Evolutionary conservation across 53 echinoderm and acorn worm species (phyloP).

Genomic region (Temnopleurus reevesii): DNA sequence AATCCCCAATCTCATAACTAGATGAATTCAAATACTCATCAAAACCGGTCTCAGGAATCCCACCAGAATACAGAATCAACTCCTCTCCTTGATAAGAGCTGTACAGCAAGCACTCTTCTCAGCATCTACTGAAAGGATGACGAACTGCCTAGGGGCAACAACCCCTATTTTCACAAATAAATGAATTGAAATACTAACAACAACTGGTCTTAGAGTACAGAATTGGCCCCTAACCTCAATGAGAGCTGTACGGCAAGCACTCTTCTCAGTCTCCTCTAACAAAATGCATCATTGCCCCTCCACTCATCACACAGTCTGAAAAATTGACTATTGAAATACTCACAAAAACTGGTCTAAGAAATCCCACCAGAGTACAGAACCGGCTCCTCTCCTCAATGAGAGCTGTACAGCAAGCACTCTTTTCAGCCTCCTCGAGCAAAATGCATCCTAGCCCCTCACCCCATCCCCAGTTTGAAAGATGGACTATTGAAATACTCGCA

Average conservation of each 20-base stretch:
- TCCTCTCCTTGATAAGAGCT: slow-evolving; percentile 88
- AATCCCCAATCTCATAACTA: too few relatives aligned
- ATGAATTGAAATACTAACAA: slow-evolving; percentile 63
- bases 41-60: slow-evolving; percentile 85
- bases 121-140: slow-evolving; percentile 80
- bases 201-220: slow-evolving; percentile 84
- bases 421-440: slow-evolving; percentile 89
- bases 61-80: slow-evolving; percentile 84
- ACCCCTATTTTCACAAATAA: too few relatives aligned
- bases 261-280: slow-evolving; percentile 89
- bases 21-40: slow-evolving; percentile 66
- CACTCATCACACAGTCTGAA: too few relatives aligned
- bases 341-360: slow-evolving; percentile 89
- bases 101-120: slow-evolving; percentile 85
- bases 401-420: slow-evolving; percentile 76
- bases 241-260: slow-evolving; percentile 79
- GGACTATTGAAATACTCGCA: too few relatives aligned
- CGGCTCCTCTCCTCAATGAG: slow-evolving; percentile 94
- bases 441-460: too few relatives aligned
- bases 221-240: slow-evolving; percentile 91
- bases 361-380: slow-evolving; percentile 81
- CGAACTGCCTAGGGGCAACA: too few relatives aligned
- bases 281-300: too few relatives aligned
- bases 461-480: too few relatives aligned
- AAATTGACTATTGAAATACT: slow-evolving; percentile 21